These are phyloP conservation scores for Sinocyclocheilus anshuiensis DNA, from an alignment of 2,113 vertebrate species.

Conservation along the genomic window DNA sequence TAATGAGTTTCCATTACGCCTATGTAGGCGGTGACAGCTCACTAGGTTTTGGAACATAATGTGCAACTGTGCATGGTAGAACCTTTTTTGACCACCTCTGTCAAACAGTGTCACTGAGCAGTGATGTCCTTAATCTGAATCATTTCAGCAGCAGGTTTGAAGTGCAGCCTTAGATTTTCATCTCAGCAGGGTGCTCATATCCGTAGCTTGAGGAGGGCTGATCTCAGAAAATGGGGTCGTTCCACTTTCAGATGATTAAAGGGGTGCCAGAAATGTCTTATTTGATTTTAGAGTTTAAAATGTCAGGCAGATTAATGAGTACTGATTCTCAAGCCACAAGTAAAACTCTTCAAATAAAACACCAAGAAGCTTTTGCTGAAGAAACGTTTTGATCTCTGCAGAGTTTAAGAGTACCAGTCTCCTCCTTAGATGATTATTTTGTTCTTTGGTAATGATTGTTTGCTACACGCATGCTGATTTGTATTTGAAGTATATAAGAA, in stretches of 20 bases:
- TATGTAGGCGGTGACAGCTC: not conserved
- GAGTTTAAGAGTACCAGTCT: not conserved
- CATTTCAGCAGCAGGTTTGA: conserved; percentile 52
- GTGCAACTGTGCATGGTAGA: not conserved
- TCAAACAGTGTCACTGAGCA: not conserved
- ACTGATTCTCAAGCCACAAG: conserved; percentile 1
- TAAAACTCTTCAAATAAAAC: conserved; percentile 37
- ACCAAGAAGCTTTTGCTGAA: conserved; percentile 12
- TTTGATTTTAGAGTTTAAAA: conserved; percentile 13
- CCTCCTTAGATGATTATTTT: not conserved
- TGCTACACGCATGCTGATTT: not conserved
- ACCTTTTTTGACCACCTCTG: not conserved
- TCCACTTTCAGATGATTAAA: conserved; percentile 6
- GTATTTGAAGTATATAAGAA: not conserved
- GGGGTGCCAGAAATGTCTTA: conserved; percentile 9
- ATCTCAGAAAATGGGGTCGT: conserved; percentile 27
- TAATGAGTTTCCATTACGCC: not conserved
- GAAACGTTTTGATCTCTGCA: not conserved
- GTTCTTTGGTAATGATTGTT: not conserved
- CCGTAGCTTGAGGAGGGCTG: not conserved
- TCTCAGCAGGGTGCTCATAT: conserved; percentile 8
- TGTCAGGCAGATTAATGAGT: conserved; percentile 35
- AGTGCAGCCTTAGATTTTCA: conserved; percentile 11
- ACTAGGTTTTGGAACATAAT: not conserved
- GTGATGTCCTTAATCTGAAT: conserved; percentile 59